Conservation (phyloP, 2,113 vertebrate species). For the Oncorhynchus gorbuscha region DNA sequence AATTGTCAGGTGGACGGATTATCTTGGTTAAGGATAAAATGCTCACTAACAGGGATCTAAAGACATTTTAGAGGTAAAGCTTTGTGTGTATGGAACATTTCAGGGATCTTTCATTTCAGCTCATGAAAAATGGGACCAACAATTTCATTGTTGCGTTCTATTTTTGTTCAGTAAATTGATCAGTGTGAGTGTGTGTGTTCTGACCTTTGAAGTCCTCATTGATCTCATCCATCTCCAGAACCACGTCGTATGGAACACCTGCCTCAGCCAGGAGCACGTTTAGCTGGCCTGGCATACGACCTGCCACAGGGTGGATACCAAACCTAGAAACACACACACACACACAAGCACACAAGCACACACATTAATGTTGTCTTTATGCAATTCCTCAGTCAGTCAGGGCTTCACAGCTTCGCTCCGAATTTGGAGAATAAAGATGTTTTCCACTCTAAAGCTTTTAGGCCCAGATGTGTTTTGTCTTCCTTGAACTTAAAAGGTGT, state of each 20-base stretch:
- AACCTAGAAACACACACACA: constrained; percentile 55
- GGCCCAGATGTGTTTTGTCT: constrained; percentile 34
- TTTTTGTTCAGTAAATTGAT: neutral
- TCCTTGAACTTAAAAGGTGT: constrained; percentile 18
- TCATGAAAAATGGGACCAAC: too few species aligned
- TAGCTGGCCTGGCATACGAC: constrained; percentile 95
- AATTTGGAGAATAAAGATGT: constrained; percentile 26
- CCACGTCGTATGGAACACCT: constrained; percentile 95
- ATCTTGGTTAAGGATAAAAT: too few species aligned
- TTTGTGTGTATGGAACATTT: too few species aligned
- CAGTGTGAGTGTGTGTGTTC: neutral
- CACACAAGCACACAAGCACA: neutral
- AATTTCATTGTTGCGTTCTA: too few species aligned
- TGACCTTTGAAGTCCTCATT: constrained; percentile 92
- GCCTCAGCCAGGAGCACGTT: constrained; percentile 96
- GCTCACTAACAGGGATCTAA: too few species aligned
- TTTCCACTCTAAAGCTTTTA: constrained; percentile 33
- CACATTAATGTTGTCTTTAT: neutral
- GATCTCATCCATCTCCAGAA: constrained; percentile 98
- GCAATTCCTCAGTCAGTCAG: neutral
- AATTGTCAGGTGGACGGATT: too few species aligned
- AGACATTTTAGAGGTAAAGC: too few species aligned
- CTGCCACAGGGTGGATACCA: constrained; percentile 83
- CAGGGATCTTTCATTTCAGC: too few species aligned
- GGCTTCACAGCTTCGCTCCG: constrained; percentile 9